phyloP scores from a whole-genome alignment of 2,113 vertebrate genomes.

The Coturnix japonica region DNA sequence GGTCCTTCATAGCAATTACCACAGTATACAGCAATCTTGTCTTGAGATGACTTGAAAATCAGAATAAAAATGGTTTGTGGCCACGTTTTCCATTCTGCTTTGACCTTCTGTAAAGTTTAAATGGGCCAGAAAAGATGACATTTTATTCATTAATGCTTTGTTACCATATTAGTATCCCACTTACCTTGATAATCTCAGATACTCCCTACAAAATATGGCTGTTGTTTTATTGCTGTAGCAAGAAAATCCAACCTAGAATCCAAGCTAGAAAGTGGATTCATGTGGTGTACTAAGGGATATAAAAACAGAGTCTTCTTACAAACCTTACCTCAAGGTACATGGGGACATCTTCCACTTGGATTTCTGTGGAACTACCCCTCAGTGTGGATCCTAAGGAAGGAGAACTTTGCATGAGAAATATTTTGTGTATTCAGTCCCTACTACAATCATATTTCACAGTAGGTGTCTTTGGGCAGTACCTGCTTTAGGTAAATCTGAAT shows the following conservation, averaged over 20 bases:
- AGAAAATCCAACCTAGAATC: not conserved
- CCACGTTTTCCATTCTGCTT: not conserved
- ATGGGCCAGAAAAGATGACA: not conserved
- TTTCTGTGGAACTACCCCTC: not conserved
- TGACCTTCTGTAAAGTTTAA: not conserved
- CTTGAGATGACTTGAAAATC: not conserved
- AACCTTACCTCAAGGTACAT: not conserved
- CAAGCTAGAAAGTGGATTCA: not conserved
- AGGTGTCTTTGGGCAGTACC: not conserved
- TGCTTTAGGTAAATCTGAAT: not conserved
- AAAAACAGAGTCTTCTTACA: not conserved
- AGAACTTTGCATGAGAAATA: not conserved
- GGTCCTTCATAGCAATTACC: not conserved
- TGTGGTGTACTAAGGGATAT: not conserved
- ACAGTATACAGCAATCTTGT: not conserved
- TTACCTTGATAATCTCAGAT: not conserved
- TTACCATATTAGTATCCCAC: not conserved
- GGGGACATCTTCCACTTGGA: not conserved
- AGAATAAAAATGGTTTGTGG: not conserved
- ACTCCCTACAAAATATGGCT: not conserved
- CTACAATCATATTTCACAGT: not conserved
- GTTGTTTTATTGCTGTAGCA: not conserved
- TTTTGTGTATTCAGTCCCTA: not conserved
- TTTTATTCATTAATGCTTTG: not conserved
- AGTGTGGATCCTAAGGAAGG: not conserved